A percentile compares a stretch with the other conserved stretches of the same genome.
phyloP scores from a whole-genome alignment of 2,888 invertebrate genomes.

The Lagria hirta region DNA sequence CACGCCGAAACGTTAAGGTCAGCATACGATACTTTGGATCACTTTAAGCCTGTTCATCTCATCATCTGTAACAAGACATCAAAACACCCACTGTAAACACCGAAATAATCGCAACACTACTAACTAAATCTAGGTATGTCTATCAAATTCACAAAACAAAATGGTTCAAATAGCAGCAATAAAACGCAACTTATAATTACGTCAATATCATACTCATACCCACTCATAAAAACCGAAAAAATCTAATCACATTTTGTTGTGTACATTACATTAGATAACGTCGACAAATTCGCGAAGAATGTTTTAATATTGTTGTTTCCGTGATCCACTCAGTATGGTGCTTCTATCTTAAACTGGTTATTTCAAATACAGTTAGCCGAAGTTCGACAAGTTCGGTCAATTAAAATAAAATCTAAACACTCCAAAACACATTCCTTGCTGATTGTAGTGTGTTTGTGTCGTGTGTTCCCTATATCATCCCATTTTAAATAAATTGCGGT shows the following conservation, averaged over 20 bases:
- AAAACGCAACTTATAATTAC: too few relatives aligned
- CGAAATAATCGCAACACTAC: not conserved
- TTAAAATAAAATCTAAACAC: constrained; percentile 34
- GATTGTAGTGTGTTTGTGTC: constrained; percentile 11
- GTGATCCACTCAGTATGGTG: constrained; percentile 18
- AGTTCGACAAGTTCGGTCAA: constrained; percentile 33
- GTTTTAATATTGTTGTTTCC: too few relatives aligned
- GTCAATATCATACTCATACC: too few relatives aligned
- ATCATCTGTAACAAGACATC: constrained; percentile 24
- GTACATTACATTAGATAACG: too few relatives aligned
- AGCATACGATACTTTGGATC: constrained; percentile 18
- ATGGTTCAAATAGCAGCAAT: too few relatives aligned
- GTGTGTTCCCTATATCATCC: constrained; percentile 8
- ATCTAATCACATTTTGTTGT: too few relatives aligned
- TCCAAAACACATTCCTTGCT: constrained; percentile 22
- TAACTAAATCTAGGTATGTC: constrained; percentile 2
- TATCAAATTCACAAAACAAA: too few relatives aligned
- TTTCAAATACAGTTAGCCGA: constrained; percentile 35
- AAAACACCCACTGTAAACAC: constrained; percentile 23
- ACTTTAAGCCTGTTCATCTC: constrained; percentile 26
- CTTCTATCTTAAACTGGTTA: constrained; percentile 32
- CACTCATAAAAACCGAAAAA: too few relatives aligned
- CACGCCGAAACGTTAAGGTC: constrained; percentile 24
- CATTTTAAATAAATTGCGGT: constrained; percentile 1
- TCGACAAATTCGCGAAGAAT: too few relatives aligned